Base-by-base conservation (phyloP, 2,888 invertebrate genomes). In the Neocrepidodera transversa region DNA sequence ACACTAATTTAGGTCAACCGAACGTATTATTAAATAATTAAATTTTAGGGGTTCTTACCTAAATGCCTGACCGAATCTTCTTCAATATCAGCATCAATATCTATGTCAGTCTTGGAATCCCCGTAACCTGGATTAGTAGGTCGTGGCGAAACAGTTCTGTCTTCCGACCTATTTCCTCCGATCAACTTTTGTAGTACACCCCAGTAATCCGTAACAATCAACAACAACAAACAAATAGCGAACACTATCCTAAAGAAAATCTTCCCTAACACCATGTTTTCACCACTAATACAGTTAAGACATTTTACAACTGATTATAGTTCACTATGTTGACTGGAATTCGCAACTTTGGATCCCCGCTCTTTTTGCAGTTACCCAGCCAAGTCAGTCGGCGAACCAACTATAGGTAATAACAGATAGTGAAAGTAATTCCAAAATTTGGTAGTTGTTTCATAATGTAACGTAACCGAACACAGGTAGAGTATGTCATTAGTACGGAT, bases 171-270 rank as follows among this genome's bases (percentile, higher is more conserved):
- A 55, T 74, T 80, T 18, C 81, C 82, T 62, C 82, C 82, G 57
- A 83, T 78, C 30, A 83, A 71, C 51, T 80, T 80, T 23, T 80
- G 76, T 28, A 85, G 71, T 36, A 84, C 71, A 30, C 80, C 78
- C 3, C 81, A 81, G 70, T 84, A 83, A 73, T 85, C 85, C 30
- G 83, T 83, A 58, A 84, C 81, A 58, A 85, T 77, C 62, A 84
- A 79, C 57, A 85, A 74, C 65, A 85, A 80, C 74, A 85, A 79
- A 61, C 83, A 83, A 32, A 84, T 72, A 60, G 83, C 79, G 71
- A 85, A 82, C 59, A 84, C 80, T 36, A 84, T 74, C 5, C 84
- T 80, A 38, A 84, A 78, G 26, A 79, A 69, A 35, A 78, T 74
- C 70, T 77, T 78, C 50, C 78, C 75, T 35, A 68, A 63, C 52